phyloP scores from a whole-genome alignment of 2,113 vertebrate genomes.

The Holacanthus passer region DNA sequence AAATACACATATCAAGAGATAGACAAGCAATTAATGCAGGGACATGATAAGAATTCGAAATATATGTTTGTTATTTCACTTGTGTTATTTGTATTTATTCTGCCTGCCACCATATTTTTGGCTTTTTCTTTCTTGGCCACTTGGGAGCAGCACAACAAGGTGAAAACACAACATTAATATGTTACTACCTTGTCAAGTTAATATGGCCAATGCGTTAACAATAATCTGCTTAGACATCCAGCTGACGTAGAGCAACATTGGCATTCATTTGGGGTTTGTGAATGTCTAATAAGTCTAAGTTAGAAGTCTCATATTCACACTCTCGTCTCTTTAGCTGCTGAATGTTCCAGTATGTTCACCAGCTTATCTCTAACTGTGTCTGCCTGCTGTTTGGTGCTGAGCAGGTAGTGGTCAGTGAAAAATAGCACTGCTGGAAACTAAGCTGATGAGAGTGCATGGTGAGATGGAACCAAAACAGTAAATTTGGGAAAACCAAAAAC shows the following conservation, averaged over 20 bases:
- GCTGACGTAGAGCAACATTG: not conserved
- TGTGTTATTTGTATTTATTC: not conserved
- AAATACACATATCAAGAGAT: not conserved
- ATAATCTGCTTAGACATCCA: not conserved
- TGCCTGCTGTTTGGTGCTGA: too few relatives aligned
- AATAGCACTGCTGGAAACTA: not conserved
- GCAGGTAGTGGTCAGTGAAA: not conserved
- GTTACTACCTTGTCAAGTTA: not conserved
- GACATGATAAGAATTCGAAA: not conserved
- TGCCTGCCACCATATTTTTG: not conserved
- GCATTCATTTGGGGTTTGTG: not conserved
- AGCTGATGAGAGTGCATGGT: not conserved
- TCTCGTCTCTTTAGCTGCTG: not conserved
- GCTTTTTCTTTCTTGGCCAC: too few relatives aligned
- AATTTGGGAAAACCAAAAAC: too few relatives aligned
- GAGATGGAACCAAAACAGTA: not conserved
- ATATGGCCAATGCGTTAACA: not conserved
- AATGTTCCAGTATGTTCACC: too few relatives aligned
- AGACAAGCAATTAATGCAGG: not conserved
- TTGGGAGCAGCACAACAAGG: too few relatives aligned
- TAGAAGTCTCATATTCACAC: not conserved
- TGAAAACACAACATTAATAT: too few relatives aligned
- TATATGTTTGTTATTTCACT: not conserved
- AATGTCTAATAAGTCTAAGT: not conserved
- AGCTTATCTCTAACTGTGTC: too few relatives aligned